Base-by-base conservation (phyloP, 2,113 vertebrate species). In the Percopsis transmontana region DNA sequence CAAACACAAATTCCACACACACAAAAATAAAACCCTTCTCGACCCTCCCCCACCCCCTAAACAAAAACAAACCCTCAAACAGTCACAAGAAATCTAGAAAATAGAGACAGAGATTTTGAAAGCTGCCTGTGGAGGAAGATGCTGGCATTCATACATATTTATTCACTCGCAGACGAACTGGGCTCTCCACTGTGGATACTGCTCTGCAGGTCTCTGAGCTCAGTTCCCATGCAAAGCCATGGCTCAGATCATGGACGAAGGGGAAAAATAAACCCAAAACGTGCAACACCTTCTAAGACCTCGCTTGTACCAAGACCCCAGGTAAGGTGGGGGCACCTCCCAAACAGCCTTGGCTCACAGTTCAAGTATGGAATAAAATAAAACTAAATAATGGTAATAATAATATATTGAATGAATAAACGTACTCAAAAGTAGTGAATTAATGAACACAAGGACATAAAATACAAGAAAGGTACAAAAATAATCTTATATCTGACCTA, bases 141-240 rank as follows among this genome's bases (percentile, higher is more conserved):
- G 88, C 84, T 87, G 89, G 85, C 88, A 88, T 90, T 84, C 87
- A 79, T 85, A 83, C 82, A 69, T 60, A 77, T 84, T 80, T 73
- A 80, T 84, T 81, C 73, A 71, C 51, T 52, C 73, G 80, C 54
- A 71, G 78, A 83, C 55, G 71, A 54, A 2, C 71, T 39, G 59
- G 40, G 77, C 68, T 78, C 80, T 52, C 66, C 66, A 58, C 62
- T 60, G 21, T 58, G 19, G 23, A 58, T 54, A 65, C 74, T 55
- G 68, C 82, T 86, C 85, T 74, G 74, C 72, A 84, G 80, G 79
- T 80, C 74, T 79, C 68, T 64, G 66, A 80, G 65, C 82, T 86
- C 79, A 85, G 82, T 87, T 89, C 81, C 86, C 91, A 91, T 90
- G 89, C 91, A 91, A 89, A 91, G 81, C 84, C 87, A 88, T 83